Percentiles rank a stretch among this genome's conserved stretches.
phyloP scores from a whole-genome alignment of 2,888 invertebrate species.

The Baccha elongata region DNA sequence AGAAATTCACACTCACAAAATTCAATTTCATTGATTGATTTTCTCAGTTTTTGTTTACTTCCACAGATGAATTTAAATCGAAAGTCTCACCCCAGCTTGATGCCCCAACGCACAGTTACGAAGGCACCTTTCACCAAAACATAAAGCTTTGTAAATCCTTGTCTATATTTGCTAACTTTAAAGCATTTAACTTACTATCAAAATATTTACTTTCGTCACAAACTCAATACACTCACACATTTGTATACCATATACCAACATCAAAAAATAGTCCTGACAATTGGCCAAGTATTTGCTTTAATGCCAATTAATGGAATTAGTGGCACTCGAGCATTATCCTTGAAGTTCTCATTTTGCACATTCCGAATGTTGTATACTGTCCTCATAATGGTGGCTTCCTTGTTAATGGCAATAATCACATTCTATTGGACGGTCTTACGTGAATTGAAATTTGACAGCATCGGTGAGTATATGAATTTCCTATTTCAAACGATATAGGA shows the following conservation, averaged over 20 bases:
- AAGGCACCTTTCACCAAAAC: slow-evolving; percentile 67
- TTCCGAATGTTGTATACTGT: slow-evolving; percentile 49
- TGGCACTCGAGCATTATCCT: slow-evolving; percentile 79
- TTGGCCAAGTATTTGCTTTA: slow-evolving; percentile 83
- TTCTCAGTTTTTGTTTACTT: neutral
- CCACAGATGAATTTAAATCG: slow-evolving; percentile 61
- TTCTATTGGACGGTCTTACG: slow-evolving; percentile 63
- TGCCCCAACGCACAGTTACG: slow-evolving; percentile 37
- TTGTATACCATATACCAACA: slow-evolving; percentile 6
- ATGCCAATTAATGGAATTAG: slow-evolving; percentile 82
- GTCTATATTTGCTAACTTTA: neutral
- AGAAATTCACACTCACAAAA: too few species aligned
- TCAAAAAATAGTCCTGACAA: slow-evolving; percentile 78
- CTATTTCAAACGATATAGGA: neutral
- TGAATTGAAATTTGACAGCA: slow-evolving; percentile 64
- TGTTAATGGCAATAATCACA: slow-evolving; percentile 49
- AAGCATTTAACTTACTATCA: neutral
- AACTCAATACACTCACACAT: neutral
- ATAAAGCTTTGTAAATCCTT: slow-evolving; percentile 65
- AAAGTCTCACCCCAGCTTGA: slow-evolving; percentile 59
- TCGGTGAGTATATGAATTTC: slow-evolving; percentile 44
- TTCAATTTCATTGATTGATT: neutral
- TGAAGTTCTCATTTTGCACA: slow-evolving; percentile 57
- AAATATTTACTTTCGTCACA: neutral
- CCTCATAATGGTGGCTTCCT: slow-evolving; percentile 52